Percentiles rank a stretch among this genome's conserved stretches.
These are phyloP conservation scores for Drosophila parthenogenetica DNA, from an alignment of 2,888 invertebrate genomes.

Conservation along the genomic window DNA sequence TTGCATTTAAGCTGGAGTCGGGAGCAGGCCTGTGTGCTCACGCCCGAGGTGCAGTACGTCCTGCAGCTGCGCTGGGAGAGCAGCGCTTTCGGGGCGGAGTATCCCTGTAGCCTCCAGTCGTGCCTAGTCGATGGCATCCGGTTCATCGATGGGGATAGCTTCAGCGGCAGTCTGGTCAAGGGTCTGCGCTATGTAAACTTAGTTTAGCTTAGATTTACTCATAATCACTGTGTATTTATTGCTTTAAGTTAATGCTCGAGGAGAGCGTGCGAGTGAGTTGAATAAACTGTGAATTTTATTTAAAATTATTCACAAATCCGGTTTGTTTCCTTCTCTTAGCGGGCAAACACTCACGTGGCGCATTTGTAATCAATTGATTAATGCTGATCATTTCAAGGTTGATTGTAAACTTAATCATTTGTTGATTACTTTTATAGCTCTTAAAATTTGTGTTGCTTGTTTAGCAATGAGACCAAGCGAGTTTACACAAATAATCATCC, in stretches of 20 bases:
- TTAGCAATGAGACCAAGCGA: too few relatives aligned
- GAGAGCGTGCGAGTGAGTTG: constrained; percentile 49
- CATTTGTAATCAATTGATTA: background rate
- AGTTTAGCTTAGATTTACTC: constrained; percentile 55
- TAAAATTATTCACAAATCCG: constrained; percentile 50
- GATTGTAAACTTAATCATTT: background rate
- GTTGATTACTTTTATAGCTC: too few relatives aligned
- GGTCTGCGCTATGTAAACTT: constrained; percentile 82
- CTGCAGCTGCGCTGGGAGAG: constrained; percentile 82
- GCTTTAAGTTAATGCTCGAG: constrained; percentile 64
- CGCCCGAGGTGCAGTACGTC: constrained; percentile 82
- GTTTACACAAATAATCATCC: too few relatives aligned
- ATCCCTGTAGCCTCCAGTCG: constrained; percentile 84
- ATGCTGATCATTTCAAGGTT: too few relatives aligned
- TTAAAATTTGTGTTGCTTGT: too few relatives aligned
- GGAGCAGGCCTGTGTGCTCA: constrained; percentile 77
- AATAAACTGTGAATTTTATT: constrained; percentile 73
- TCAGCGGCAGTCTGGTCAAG: constrained; percentile 82
- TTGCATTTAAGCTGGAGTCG: constrained; percentile 79
- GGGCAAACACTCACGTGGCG: constrained; percentile 22
- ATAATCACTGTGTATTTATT: constrained; percentile 67
- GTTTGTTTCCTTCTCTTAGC: constrained; percentile 49
- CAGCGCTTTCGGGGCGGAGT: constrained; percentile 82
- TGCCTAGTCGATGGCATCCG: constrained; percentile 78
- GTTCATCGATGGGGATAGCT: constrained; percentile 78